Conservation (phyloP, 2,797 vertebrate species). For the Lepus oiostolus region DNA sequence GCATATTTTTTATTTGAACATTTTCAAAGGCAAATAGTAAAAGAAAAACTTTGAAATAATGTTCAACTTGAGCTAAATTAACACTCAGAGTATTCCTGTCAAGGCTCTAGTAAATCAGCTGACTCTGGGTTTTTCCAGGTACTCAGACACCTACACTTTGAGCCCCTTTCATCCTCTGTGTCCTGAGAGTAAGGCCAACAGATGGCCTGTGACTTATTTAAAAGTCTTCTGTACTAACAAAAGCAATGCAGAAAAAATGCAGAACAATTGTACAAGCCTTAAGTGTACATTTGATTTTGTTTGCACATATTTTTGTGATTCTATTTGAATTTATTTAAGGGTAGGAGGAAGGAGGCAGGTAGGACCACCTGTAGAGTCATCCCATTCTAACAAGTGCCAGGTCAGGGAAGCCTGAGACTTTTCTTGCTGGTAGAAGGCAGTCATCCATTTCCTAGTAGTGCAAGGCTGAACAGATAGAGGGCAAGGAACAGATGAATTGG, state of each 20-base stretch:
- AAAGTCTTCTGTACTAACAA: constrained; percentile 11
- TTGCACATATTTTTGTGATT: constrained; percentile 5
- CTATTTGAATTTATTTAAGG: constrained; percentile 42
- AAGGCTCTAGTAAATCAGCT: background rate
- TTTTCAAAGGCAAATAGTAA: constrained; percentile 54
- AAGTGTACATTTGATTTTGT: background rate
- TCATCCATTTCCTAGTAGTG: background rate
- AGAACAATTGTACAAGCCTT: background rate
- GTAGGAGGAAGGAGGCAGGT: background rate
- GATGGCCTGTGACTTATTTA: constrained; percentile 19
- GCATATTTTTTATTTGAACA: constrained; percentile 26
- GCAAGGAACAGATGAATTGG: background rate
- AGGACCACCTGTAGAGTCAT: background rate
- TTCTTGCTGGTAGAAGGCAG: background rate
- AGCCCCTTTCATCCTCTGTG: constrained; percentile 1
- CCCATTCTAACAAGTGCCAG: background rate
- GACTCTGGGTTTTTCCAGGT: background rate
- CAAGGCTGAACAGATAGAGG: background rate
- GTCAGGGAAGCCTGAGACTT: background rate
- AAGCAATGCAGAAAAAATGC: constrained; percentile 26
- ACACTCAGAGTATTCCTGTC: background rate
- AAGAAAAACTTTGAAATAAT: constrained; percentile 57
- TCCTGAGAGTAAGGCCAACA: constrained; percentile 3
- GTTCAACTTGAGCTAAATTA: constrained; percentile 34
- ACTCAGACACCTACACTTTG: background rate